Conservation (phyloP, 2,888 invertebrate species). For the Napeogenes sylphis region DNA sequence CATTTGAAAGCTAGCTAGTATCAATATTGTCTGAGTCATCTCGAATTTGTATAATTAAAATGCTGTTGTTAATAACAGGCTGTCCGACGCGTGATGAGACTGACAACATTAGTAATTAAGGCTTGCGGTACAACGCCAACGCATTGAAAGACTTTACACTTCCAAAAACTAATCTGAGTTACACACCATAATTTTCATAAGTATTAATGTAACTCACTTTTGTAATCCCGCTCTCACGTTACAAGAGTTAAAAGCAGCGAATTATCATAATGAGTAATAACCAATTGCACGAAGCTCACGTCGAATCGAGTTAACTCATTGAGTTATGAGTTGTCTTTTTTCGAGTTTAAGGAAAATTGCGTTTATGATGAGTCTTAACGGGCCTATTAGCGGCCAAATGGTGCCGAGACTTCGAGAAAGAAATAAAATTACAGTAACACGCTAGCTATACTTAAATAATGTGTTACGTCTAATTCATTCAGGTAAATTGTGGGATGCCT, state of each 20-base stretch:
- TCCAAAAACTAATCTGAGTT: conserved; percentile 29
- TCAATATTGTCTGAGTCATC: conserved; percentile 14
- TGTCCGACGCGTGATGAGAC: conserved; percentile 24
- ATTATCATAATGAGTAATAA: conserved; percentile 72
- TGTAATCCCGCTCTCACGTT: conserved; percentile 41
- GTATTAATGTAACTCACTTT: conserved; percentile 24
- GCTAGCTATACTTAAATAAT: conserved; percentile 71
- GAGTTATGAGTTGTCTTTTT: conserved; percentile 50
- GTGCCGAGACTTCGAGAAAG: conserved; percentile 62
- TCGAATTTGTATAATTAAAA: conserved; percentile 28
- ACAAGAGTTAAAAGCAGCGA: conserved; percentile 47
- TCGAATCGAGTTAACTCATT: conserved; percentile 61
- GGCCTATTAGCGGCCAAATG: conserved; percentile 68
- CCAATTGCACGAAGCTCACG: conserved; percentile 70
- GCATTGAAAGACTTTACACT: conserved; percentile 15
- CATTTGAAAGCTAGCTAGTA: conserved; percentile 2
- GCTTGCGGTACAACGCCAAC: conserved; percentile 31
- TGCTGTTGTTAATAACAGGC: conserved; percentile 23
- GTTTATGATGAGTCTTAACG: conserved; percentile 54
- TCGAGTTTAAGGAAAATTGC: conserved; percentile 56
- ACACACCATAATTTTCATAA: conserved; percentile 46
- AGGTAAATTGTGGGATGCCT: conserved; percentile 69
- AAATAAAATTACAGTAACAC: conserved; percentile 75
- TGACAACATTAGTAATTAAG: conserved; percentile 33
- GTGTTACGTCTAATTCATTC: conserved; percentile 72